Evolutionary conservation across 2,888 invertebrate species (phyloP), one percentile per base, ranked within the genome.

Genomic region (Andrena trimmerana): DNA sequence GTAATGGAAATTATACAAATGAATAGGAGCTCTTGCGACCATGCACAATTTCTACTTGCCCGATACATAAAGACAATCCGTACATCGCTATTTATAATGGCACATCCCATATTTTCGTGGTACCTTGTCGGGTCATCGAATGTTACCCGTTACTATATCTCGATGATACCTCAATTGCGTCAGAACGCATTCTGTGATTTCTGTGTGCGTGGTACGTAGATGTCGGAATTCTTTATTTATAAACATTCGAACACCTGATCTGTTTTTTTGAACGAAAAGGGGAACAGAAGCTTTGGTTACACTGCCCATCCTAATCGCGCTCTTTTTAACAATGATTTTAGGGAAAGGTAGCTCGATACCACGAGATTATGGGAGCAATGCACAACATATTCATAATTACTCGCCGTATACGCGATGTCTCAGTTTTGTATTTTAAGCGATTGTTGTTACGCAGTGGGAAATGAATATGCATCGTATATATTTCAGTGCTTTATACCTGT

Each of bases 91-190:
- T n/a, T n/a, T n/a, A n/a, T n/a, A n/a, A n/a, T n/a, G n/a, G n/a
- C n/a, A n/a, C n/a, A 27, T 27, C 27, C 71, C 62, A 42, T 69
- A 77, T 81, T 77, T 86, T 65, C 59, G 42, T 74, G 65, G 85
- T 87, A 84, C 85, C 82, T 86, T 87, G 86, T 88, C 75, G 7
- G 84, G 79, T 75, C 86, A 82, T 78, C 62, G 57, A 52, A 36
- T 78, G 75, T 78, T 83, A 81, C 72, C 76, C 75, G 78, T 81
- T 74, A 79, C 78, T 48, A 67, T 70, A 48, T 8, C 8, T n/a
- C n/a, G n/a, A n/a, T n/a, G 33, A 33, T 33, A 33, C 8, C 2
- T 33, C 33, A 8, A 33, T 2, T n/a, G 33, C 33, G 33, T 33
- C 7, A 33, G 33, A 33, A 36, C 54, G 27, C 16, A 31, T 36